Evolutionary conservation across 2,888 invertebrate species (phyloP), one percentile per base, ranked within the genome.

Genomic region (Stenodema calcarata): DNA sequence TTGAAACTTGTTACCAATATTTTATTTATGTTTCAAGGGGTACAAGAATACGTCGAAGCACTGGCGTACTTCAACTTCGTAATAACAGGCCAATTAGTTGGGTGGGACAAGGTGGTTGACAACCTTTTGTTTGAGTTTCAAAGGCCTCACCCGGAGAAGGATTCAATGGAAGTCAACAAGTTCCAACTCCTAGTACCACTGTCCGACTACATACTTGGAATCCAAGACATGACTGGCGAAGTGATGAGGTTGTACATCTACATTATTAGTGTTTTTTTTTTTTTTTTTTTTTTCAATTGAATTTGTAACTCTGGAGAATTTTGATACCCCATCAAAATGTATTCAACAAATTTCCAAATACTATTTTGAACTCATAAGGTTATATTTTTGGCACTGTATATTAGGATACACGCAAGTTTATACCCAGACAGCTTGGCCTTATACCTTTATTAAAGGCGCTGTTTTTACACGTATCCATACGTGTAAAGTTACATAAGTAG

Each of bases 211-310:
- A 92, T 16, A 90, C 91, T 98, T 62, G 98, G 98, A 0, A 91
- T 98, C 47, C 95, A 95, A 0, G 98, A 98, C 91, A 92, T 97
- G 41, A 97, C 96, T 0, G 98, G 98, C 0, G 98, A 98, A 91
- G 91, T 98, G 70, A 98, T 98, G 98, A 93, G 98, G 80, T 94
- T 28, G 47, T 44, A 12, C n/a, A n/a, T n/a, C n/a, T n/a, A n/a
- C 42, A 42, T 42, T 42, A 42, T 42, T 42, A 42, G 11, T 16
- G 4, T 62, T 62, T 62, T 6, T 62, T 9, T 73, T 73, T 16
- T 28, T 73, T 23, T 73, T 27, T n/a, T n/a, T 12, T n/a, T n/a
- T n/a, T n/a, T n/a, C n/a, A n/a, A n/a, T n/a, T n/a, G n/a, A n/a
- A n/a, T n/a, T n/a, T n/a, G n/a, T n/a, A n/a, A n/a, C n/a, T n/a